These are phyloP conservation scores for Thymelicus acteon DNA, from an alignment of 2,888 invertebrate species.

Conservation along the genomic window DNA sequence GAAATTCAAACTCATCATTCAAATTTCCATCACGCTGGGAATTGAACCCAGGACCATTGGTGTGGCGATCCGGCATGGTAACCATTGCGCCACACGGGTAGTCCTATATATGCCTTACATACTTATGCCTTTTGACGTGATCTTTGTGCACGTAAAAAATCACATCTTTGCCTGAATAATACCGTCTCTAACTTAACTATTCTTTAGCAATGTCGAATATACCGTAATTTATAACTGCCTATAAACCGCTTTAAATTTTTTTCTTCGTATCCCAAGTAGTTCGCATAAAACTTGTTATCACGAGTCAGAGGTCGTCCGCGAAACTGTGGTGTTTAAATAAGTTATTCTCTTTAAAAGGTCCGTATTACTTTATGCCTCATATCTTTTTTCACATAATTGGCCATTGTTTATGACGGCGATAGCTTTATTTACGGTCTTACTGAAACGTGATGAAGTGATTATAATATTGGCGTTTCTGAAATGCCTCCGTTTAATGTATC, in stretches of 20 bases:
- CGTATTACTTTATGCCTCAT: slow-evolving; percentile 20
- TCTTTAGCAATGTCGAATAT: too few species aligned
- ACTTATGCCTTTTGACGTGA: too few species aligned
- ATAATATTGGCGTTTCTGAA: neutral
- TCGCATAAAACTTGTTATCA: slow-evolving; percentile 21
- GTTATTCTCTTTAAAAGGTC: slow-evolving; percentile 27
- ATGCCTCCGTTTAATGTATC: slow-evolving; percentile 1
- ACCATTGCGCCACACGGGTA: too few species aligned
- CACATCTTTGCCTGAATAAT: too few species aligned
- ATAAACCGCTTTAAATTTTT: slow-evolving; percentile 3
- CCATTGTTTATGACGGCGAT: slow-evolving; percentile 29
- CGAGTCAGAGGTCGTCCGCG: slow-evolving; percentile 27
- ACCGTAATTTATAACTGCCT: too few species aligned
- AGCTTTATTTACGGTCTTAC: slow-evolving; percentile 25
- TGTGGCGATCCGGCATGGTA: too few species aligned
- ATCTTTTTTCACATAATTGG: slow-evolving; percentile 27
- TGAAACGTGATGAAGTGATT: slow-evolving; percentile 18
- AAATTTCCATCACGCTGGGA: too few species aligned
- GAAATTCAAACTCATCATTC: too few species aligned
- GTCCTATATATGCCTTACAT: too few species aligned
- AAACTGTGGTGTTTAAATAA: slow-evolving; percentile 29
- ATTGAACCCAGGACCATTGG: too few species aligned
- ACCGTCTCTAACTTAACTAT: too few species aligned
- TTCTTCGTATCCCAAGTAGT: slow-evolving; percentile 21
- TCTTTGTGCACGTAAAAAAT: too few species aligned